phyloP scores from a whole-genome alignment of 2,797 vertebrate genomes.

The Morus bassanus region DNA sequence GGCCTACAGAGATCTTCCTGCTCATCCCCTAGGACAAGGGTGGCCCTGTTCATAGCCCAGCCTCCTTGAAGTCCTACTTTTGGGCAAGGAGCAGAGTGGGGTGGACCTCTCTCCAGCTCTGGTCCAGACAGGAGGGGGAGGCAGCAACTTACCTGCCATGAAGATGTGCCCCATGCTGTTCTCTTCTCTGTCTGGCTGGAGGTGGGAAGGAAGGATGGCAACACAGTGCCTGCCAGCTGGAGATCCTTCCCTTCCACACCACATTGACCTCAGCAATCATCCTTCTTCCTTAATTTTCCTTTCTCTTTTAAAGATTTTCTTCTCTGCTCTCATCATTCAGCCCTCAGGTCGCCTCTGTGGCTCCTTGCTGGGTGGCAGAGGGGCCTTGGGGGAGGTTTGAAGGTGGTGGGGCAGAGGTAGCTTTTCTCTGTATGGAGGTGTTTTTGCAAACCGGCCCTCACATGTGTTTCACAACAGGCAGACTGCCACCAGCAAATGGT shows the following conservation, averaged over 20 bases:
- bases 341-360: neutral
- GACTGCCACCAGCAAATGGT: neutral
- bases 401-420: neutral
- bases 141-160: fast-evolving
- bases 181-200: neutral
- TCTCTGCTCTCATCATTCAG: fast-evolving
- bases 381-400: neutral
- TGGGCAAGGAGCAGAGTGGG: fast-evolving
- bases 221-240: neutral
- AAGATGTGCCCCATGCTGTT: neutral
- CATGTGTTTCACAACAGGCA: neutral
- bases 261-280: fast-evolving
- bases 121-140: neutral
- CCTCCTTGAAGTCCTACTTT: neutral
- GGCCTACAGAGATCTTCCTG: neutral
- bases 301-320: neutral
- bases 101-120: neutral
- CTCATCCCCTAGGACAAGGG: neutral
- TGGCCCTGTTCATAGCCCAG: neutral
- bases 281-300: neutral
- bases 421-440: fast-evolving
- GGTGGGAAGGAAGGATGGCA: neutral
- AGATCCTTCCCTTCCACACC: neutral
- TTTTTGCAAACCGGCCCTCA: neutral
- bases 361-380: neutral